These are phyloP conservation scores for Tokudaia muenninki DNA, from an alignment of 2,797 vertebrate genomes.

Conservation along the genomic window DNA sequence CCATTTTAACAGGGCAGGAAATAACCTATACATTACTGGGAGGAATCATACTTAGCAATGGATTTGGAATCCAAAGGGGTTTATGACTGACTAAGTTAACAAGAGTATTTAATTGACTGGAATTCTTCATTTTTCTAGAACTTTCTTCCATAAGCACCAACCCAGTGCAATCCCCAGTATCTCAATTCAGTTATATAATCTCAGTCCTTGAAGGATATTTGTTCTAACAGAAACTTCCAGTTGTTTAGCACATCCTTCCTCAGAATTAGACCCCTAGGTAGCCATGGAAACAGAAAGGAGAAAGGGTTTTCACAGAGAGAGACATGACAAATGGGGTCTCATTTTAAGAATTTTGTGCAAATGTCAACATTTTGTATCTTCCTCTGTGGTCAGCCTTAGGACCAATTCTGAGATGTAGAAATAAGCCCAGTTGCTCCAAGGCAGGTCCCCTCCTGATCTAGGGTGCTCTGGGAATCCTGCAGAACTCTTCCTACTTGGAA, in stretches of 20 bases:
- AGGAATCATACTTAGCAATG: constrained; percentile 32
- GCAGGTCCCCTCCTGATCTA: background rate
- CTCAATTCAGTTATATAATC: background rate
- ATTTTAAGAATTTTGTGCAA: background rate
- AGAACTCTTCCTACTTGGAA: background rate
- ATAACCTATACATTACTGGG: background rate
- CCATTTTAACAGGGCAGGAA: background rate
- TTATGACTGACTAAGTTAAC: constrained; percentile 19
- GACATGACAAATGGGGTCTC: background rate
- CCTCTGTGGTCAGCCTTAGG: background rate
- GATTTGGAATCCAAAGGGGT: constrained; percentile 11
- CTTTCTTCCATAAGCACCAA: background rate
- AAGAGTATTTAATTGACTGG: background rate
- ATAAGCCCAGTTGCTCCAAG: background rate
- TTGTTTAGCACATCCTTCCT: background rate
- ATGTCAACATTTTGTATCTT: background rate
- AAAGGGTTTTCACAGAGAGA: background rate
- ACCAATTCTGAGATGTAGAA: background rate
- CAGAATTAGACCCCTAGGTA: background rate
- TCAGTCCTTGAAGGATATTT: background rate
- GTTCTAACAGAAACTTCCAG: background rate
- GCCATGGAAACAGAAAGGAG: background rate
- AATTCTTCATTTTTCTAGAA: constrained; percentile 46
- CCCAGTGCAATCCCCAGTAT: background rate
- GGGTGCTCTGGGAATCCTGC: background rate